Evolutionary conservation across 2,888 invertebrate species (phyloP).

Genomic region (Tanaodytes sp.): DNA sequence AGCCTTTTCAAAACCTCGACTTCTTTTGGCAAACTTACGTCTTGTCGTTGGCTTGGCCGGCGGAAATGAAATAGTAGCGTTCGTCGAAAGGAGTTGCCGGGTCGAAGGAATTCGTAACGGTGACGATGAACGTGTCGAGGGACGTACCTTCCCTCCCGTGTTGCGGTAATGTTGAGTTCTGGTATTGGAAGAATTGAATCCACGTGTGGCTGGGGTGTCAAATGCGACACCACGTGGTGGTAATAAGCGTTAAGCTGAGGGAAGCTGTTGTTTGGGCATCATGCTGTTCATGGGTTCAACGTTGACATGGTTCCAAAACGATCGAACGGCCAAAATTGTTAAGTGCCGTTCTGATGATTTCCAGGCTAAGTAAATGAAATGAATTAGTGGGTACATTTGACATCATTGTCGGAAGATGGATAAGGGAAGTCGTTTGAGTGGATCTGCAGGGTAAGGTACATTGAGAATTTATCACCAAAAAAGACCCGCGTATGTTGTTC

Average conservation of each 20-base stretch:
- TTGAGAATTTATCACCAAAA: no score
- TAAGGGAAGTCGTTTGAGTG: no score
- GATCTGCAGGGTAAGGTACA: no score
- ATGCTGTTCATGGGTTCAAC: conserved; percentile 14
- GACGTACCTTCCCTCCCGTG: conserved; percentile 64
- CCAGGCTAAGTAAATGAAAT: no score
- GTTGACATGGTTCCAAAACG: conserved; percentile 8
- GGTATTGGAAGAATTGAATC: conserved; percentile 55
- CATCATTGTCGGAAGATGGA: no score
- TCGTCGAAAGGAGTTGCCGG: conserved; percentile 15
- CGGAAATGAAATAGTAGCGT: background rate
- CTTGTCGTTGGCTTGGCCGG: background rate
- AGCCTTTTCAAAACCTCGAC: no score
- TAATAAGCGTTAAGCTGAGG: conserved; percentile 66
- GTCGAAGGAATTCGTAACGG: conserved; percentile 48
- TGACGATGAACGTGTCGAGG: conserved; percentile 64
- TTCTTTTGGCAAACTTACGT: no score
- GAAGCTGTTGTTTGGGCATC: conserved; percentile 31
- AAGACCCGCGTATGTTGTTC: no score
- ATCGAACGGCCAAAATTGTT: no score
- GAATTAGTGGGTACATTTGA: no score
- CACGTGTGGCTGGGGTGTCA: conserved; percentile 43
- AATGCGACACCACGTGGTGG: conserved; percentile 56
- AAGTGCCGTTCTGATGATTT: no score
- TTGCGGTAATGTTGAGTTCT: no score